A percentile compares a stretch with the other conserved stretches of the same genome.
Evolutionary conservation across 2,797 vertebrate species (phyloP).

Genomic region (Scyliorhinus canicula): DNA sequence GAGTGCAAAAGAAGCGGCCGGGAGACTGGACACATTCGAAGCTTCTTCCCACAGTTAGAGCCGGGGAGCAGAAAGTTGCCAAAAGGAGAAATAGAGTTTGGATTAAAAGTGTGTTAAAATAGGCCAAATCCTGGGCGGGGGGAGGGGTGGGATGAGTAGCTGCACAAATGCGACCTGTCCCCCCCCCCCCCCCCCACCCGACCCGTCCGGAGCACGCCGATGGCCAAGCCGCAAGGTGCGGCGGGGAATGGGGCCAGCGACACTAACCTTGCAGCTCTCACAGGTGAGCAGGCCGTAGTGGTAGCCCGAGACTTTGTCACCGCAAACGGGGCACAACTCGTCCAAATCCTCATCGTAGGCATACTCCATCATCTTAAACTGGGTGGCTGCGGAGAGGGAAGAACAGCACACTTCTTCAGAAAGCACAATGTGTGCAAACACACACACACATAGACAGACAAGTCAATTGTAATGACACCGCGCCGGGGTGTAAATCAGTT

Average conservation of each 20-base stretch:
- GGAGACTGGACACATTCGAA: background rate
- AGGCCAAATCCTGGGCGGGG: background rate
- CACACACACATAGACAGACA: background rate
- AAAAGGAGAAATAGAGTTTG: background rate
- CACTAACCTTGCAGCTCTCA: constrained; percentile 94
- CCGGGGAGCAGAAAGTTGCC: background rate
- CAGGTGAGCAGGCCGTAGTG: constrained; percentile 98
- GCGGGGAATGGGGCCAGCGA: background rate
- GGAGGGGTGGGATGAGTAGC: too few relatives aligned
- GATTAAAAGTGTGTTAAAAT: background rate
- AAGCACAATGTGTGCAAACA: background rate
- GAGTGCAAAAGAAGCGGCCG: background rate
- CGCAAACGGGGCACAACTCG: constrained; percentile 95
- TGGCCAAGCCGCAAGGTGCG: background rate
- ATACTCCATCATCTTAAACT: constrained; percentile 99
- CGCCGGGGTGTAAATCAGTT: constrained; percentile 27
- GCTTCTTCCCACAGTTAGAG: too few relatives aligned
- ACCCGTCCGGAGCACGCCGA: too few relatives aligned
- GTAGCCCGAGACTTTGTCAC: constrained; percentile 97
- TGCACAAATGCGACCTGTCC: background rate
- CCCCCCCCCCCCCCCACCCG: too few relatives aligned
- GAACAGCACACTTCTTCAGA: constrained; percentile 39
- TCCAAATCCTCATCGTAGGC: constrained; percentile 96
- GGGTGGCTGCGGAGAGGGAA: constrained; percentile 67
- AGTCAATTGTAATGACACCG: constrained; percentile 18